A percentile compares a stretch with the other conserved stretches of the same genome.
phyloP scores from a whole-genome alignment of 2,797 vertebrate species.

The Danio choprae region DNA sequence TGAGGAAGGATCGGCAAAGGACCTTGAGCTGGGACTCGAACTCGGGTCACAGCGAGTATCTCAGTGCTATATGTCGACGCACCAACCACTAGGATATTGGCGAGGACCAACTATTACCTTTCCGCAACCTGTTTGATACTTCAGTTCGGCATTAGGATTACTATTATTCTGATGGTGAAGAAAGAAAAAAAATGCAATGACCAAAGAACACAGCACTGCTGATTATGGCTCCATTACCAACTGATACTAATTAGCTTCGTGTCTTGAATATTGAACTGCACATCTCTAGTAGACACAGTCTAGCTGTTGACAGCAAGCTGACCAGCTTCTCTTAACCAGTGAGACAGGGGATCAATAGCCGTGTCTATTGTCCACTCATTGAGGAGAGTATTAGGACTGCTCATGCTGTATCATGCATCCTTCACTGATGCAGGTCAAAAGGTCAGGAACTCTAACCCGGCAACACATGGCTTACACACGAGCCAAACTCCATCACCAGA shows the following conservation, averaged over 20 bases:
- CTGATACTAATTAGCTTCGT: neutral
- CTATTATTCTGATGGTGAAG: no score
- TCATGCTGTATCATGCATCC: constrained; percentile 73
- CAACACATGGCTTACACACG: constrained; percentile 70
- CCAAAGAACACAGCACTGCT: neutral
- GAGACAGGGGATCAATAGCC: constrained; percentile 74
- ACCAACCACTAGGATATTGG: no score
- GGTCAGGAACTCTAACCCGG: constrained; percentile 66
- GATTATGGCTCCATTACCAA: neutral
- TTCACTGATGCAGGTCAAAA: constrained; percentile 66
- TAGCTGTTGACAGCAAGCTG: constrained; percentile 62
- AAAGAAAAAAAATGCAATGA: no score
- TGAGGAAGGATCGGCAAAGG: no score
- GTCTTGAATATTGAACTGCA: constrained; percentile 1
- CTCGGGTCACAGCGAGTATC: no score
- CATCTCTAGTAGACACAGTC: constrained; percentile 3
- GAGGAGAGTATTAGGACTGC: constrained; percentile 74
- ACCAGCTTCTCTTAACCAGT: constrained; percentile 63
- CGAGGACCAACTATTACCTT: no score
- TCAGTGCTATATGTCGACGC: no score
- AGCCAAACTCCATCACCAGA: constrained; percentile 64
- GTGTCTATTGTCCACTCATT: constrained; percentile 78
- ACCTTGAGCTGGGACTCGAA: no score
- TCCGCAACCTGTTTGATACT: no score
- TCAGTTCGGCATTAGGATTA: no score